Conservation (phyloP, 2,113 vertebrate genomes). For the Talpa occidentalis region DNA sequence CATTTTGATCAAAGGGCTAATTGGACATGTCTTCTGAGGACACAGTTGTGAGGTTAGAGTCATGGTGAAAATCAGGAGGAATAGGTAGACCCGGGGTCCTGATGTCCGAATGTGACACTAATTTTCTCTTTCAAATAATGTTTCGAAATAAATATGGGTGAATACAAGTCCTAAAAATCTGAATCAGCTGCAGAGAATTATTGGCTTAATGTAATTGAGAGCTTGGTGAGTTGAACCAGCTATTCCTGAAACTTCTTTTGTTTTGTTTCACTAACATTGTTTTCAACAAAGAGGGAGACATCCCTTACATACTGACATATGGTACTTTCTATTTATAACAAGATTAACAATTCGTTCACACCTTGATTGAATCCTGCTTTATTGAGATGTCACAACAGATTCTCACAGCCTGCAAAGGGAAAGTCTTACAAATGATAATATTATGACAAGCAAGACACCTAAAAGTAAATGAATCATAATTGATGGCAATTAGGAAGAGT, state of each 20-base stretch:
- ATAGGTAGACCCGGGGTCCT: not conserved
- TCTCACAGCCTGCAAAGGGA: constrained; percentile 84
- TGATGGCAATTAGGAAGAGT: constrained; percentile 88
- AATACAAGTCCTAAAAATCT: not conserved
- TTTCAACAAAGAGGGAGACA: constrained; percentile 76
- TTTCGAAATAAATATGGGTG: constrained; percentile 49
- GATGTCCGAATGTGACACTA: not conserved
- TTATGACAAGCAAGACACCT: constrained; percentile 88
- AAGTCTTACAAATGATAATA: constrained; percentile 88
- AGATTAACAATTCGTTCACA: constrained; percentile 89
- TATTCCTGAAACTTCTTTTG: constrained; percentile 73
- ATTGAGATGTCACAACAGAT: constrained; percentile 90
- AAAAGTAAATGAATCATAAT: constrained; percentile 88
- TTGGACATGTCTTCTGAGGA: not conserved
- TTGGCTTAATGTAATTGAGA: constrained; percentile 59
- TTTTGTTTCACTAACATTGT: constrained; percentile 80
- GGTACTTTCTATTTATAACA: constrained; percentile 88
- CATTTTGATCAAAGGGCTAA: not conserved
- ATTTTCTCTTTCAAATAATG: constrained; percentile 47
- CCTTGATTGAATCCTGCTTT: constrained; percentile 88
- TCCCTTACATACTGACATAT: constrained; percentile 85
- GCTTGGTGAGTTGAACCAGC: constrained; percentile 66
- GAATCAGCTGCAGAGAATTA: not conserved
- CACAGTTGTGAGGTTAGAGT: not conserved
- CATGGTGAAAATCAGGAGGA: not conserved